Base-by-base conservation (phyloP, 2,888 invertebrate species). In the Eristalinus sepulchralis region DNA sequence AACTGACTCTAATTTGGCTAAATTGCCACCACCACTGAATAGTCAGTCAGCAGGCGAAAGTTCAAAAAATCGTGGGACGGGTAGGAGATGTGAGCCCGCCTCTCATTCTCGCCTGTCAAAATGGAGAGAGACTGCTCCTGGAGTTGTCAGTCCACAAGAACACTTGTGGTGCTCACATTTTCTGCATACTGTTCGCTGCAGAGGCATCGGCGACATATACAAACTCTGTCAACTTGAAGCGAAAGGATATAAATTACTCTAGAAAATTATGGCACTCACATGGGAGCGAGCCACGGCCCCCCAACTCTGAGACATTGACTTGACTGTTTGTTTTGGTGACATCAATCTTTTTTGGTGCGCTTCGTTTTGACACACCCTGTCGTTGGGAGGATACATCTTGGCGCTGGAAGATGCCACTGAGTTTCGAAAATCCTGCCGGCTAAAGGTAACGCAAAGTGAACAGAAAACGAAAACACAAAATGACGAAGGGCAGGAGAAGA, bases 221-320 rank as follows among this genome's bases (percentile, higher is more conserved):
- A 59, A 67, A 72, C 59, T 70, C 17, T 33, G 55, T 53, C 83
- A 83, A 75, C 75, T 75, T 66, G 34, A 79, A 75, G 79, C 66
- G 79, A 83, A 79, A 60, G 83, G 70, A 83, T 62, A 83, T 83
- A 83, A 83, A 83, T 83, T 83, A 83, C 79, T 79, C 63, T 34
- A 64, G 59, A 81, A 78, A 70, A 70, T 53, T 73, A 83, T 79
- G 79, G 53, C 64, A 75, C 79, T 70, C 79, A 33, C 79, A 66
- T 63, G 62, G 33, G 67, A 60, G 76, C 34, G 55, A 8, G 17
- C 8, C 17, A 17, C 47, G 6, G n/a, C 47, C n/a, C 8, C n/a
- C 36, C 63, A 47, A 1, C 17, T 11, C 36, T 4, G 13, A 47
- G 47, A 47, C n/a, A 17, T 47, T 47, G 3, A 4, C 47, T 47